Evolutionary conservation across 1,140 invertebrate genomes (phyloP).

Genomic region (Protaetia brevitarsis): DNA sequence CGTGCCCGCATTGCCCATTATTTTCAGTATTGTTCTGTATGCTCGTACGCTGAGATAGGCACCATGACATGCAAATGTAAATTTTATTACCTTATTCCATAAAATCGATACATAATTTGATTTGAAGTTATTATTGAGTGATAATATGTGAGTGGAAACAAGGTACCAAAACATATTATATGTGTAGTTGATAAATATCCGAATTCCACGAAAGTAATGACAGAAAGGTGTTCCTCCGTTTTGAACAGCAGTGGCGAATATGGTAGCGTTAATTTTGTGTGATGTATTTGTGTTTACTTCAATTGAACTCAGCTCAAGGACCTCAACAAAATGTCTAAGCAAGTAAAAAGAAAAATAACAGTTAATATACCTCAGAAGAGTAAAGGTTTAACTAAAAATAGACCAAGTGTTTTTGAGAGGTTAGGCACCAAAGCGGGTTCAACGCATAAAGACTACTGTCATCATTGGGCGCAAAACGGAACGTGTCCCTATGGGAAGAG

Average conservation of each 20-base stretch:
- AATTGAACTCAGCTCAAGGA: conserved; percentile 8
- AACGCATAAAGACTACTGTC: conserved; percentile 62
- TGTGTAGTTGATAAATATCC: not conserved
- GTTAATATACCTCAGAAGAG: conserved; percentile 67
- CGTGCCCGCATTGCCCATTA: too few species aligned
- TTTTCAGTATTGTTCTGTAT: too few species aligned
- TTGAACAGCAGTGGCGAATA: conserved; percentile 29
- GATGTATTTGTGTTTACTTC: conserved; percentile 23
- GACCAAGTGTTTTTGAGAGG: conserved; percentile 76
- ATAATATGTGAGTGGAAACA: too few species aligned
- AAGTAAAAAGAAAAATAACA: conserved; percentile 73
- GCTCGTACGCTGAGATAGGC: too few species aligned
- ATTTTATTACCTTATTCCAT: too few species aligned
- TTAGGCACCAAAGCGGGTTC: conserved; percentile 65
- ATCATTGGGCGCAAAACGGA: conserved; percentile 72
- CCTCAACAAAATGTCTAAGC: conserved; percentile 67
- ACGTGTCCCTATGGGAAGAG: conserved; percentile 70
- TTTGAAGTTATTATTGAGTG: too few species aligned
- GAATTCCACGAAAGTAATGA: not conserved
- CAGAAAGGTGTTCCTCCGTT: not conserved
- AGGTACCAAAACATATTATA: too few species aligned
- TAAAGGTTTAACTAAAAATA: conserved; percentile 53
- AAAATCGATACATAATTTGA: too few species aligned
- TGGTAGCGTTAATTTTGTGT: conserved; percentile 30
- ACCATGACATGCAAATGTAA: too few species aligned